Evolutionary conservation across 1,140 invertebrate genomes (phyloP), one percentile per base, ranked within the genome.

Genomic region (Portunus trituberculatus): DNA sequence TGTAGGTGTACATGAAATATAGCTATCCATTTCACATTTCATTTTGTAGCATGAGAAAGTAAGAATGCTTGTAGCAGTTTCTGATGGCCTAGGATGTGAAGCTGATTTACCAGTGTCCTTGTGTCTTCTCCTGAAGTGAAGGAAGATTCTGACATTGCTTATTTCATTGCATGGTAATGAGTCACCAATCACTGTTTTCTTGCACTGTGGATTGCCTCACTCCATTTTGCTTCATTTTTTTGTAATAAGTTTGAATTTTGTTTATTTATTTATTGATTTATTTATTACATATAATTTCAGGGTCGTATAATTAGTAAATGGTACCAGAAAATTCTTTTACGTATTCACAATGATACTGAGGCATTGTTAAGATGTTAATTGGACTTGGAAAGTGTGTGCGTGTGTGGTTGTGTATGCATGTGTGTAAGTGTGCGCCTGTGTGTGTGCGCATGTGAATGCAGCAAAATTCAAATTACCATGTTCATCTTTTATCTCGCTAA

Each of bases 391-490:
- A 59, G 39, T 87, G 29, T 87, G 84, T 87, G 31, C 3, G 39
- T 4, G 4, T 87, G 25, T 87, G 31, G 8, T 4, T 87, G 46
- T 91, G 89, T 52, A 25, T 91, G 28, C 31, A 48, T 52, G 25
- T 48, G 48, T 91, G n/a, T 91, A n/a, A 8, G n/a, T 91, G 48
- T 91, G 31, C 4, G 45, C 45, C 14, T 48, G 46, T 52, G 31
- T 91, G 45, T 32, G 45, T 89, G 46, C 52, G 46, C 31, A 52
- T 48, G 46, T 91, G 46, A 48, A 91, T 52, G 46, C 46, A 91
- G 28, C 16, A n/a, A 91, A 46, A 52, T 52, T 31, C 25, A 91
- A 25, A 91, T 52, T n/a, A 46, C 12, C 46, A 52, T 91, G 31
- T 52, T 31, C 25, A 91, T 91, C 39, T 46, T 91, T 46, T 14